These are phyloP conservation scores for Sycophaga agraensis DNA, from an alignment of 1,140 invertebrate genomes.

Conservation along the genomic window DNA sequence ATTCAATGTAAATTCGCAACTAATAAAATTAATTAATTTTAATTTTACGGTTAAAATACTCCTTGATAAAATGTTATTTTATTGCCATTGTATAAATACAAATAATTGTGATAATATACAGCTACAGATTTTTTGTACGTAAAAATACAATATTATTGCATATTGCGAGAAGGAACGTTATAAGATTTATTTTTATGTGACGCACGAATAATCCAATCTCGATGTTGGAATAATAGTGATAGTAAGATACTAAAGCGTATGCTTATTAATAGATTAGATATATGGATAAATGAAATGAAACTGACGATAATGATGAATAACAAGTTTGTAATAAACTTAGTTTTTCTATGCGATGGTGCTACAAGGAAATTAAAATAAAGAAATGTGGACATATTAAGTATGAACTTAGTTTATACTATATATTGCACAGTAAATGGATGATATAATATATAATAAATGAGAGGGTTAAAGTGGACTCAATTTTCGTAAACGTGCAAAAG, in stretches of 20 bases:
- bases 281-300: not conserved
- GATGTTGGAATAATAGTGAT: conserved; percentile 3
- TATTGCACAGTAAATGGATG: not conserved
- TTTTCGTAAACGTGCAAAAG: conserved; percentile 29
- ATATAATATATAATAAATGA: conserved; percentile 25
- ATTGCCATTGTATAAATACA: conserved; percentile 21
- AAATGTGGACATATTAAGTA: too few relatives aligned
- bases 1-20: not conserved
- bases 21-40: not conserved
- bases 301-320: not conserved
- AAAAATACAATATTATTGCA: conserved; percentile 6
- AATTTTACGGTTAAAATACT: not conserved
- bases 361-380: too few relatives aligned
- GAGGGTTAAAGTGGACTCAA: conserved; percentile 44
- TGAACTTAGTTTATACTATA: not conserved
- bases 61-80: conserved; percentile 12
- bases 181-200: conserved; percentile 23
- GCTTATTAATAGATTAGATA: not conserved
- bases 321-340: not conserved
- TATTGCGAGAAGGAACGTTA: conserved; percentile 1
- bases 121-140: conserved; percentile 23
- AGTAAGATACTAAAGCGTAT: not conserved
- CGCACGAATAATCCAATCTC: conserved; percentile 15
- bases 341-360: too few relatives aligned
- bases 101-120: conserved; percentile 27